Evolutionary conservation across 1,140 invertebrate species (phyloP).

Genomic region (Dinoponera quadriceps): DNA sequence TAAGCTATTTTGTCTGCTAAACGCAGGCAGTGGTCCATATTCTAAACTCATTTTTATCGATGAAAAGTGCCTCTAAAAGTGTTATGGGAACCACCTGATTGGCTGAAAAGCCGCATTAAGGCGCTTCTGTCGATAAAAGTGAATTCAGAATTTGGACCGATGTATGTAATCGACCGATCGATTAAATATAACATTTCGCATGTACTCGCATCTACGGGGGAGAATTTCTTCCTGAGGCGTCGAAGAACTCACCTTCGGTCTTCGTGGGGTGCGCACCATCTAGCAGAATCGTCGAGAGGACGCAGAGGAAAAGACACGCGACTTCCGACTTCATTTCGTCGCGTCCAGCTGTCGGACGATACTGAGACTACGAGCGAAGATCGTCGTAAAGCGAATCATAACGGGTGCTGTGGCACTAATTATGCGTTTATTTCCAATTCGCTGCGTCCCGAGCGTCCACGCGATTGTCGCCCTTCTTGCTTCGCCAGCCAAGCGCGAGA

Average conservation of each 20-base stretch:
- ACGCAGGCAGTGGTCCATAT: too few species aligned
- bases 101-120: too few species aligned
- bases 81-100: too few species aligned
- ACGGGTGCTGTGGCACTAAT: slow-evolving; percentile 67
- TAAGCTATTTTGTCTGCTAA: too few species aligned
- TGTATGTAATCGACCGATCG: too few species aligned
- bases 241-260: slow-evolving; percentile 39
- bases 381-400: slow-evolving; percentile 35
- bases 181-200: too few species aligned
- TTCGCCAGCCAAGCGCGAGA: slow-evolving; percentile 77
- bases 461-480: slow-evolving; percentile 69
- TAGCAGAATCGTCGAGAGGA: not conserved
- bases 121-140: too few species aligned
- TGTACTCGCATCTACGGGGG: not conserved
- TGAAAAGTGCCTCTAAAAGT: too few species aligned
- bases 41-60: too few species aligned
- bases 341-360: not conserved
- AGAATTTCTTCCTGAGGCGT: not conserved
- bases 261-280: not conserved
- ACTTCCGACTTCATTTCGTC: slow-evolving; percentile 68
- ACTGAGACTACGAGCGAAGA: slow-evolving; percentile 51
- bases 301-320: not conserved
- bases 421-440: slow-evolving; percentile 60
- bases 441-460: slow-evolving; percentile 10
- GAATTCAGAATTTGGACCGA: too few species aligned